These are phyloP conservation scores for Etia nguti DNA, from an alignment of 2,113 vertebrate genomes.

Conservation along the genomic window DNA sequence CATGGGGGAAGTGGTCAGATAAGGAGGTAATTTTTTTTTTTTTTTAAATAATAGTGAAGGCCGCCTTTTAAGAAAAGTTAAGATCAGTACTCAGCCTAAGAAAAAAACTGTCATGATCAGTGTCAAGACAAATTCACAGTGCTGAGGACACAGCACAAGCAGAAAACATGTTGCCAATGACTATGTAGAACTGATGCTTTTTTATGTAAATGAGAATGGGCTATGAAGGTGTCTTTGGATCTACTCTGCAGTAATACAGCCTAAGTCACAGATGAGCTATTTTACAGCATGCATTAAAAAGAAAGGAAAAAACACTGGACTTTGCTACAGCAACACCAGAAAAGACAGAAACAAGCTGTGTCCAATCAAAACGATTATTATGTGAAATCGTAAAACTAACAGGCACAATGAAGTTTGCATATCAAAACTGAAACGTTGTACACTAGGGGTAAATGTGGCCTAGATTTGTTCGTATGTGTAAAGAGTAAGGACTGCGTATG, in stretches of 20 bases:
- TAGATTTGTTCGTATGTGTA: background rate
- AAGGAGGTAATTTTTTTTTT: background rate
- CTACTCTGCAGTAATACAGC: background rate
- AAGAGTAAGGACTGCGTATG: background rate
- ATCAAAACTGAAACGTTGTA: background rate
- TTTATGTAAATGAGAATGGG: background rate
- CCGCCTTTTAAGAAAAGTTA: background rate
- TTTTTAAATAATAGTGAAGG: background rate
- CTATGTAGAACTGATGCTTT: background rate
- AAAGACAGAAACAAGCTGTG: background rate
- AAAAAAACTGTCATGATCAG: constrained; percentile 2
- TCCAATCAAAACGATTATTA: background rate
- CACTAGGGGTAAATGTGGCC: background rate
- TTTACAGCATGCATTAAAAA: background rate
- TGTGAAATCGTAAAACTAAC: background rate
- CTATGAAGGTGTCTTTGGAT: background rate
- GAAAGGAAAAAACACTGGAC: background rate
- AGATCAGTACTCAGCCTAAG: background rate
- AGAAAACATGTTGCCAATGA: background rate
- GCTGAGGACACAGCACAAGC: background rate
- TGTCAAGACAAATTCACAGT: background rate
- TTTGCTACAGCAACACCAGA: background rate
- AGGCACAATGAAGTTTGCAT: background rate
- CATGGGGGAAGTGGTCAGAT: background rate
- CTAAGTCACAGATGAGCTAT: background rate